Conservation (phyloP, 2,888 invertebrate species). For the Gibbula magus region DNA sequence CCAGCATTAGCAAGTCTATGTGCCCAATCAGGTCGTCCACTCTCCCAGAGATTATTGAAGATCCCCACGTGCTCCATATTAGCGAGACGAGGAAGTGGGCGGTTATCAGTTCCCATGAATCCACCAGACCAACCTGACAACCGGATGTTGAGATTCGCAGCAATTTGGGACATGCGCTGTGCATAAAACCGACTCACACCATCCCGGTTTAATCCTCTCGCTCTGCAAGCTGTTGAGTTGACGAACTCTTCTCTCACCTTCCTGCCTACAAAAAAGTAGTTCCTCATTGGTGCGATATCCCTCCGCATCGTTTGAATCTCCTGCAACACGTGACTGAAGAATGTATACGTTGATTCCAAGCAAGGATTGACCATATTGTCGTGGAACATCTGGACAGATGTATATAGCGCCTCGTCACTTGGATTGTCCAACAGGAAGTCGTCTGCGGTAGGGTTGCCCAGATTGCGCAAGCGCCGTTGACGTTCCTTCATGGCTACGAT, state of each 20-base stretch:
- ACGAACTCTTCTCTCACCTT: constrained; percentile 69
- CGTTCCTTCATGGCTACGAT: constrained; percentile 51
- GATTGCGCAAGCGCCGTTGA: constrained; percentile 18
- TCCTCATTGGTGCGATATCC: constrained; percentile 56
- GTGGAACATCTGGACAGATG: constrained; percentile 40
- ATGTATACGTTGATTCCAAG: constrained; percentile 50
- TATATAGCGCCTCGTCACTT: constrained; percentile 29
- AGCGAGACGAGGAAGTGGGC: constrained; percentile 27
- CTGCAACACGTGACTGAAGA: constrained; percentile 54
- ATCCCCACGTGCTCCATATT: constrained; percentile 58
- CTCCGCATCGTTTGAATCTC: constrained; percentile 53
- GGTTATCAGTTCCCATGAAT: constrained; percentile 33
- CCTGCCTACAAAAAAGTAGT: constrained; percentile 71
- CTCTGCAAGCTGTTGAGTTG: constrained; percentile 61
- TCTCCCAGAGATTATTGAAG: constrained; percentile 65
- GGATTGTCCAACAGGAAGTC: constrained; percentile 42
- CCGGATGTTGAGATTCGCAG: constrained; percentile 35
- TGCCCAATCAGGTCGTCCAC: constrained; percentile 51
- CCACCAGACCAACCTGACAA: constrained; percentile 60
- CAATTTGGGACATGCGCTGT: constrained; percentile 32
- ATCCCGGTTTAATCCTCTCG: constrained; percentile 29
- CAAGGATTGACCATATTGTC: constrained; percentile 54
- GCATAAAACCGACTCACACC: constrained; percentile 35
- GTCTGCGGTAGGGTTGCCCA: constrained; percentile 26
- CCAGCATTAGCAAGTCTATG: constrained; percentile 65